A percentile compares a stretch with the other conserved stretches of the same genome.
Evolutionary conservation across 2,888 invertebrate genomes (phyloP).

Genomic region (Myopa tessellatipennis): DNA sequence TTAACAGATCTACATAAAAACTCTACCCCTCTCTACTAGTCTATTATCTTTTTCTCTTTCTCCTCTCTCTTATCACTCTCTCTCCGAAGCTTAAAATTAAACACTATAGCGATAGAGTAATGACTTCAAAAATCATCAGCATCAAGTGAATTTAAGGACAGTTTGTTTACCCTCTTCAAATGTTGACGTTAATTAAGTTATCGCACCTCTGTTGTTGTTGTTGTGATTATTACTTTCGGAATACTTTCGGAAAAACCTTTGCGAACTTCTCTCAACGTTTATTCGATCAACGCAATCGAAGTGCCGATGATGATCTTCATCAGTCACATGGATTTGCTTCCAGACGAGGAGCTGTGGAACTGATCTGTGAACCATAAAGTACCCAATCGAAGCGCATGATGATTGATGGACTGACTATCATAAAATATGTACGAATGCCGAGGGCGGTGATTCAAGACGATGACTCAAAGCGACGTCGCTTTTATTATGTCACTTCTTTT

Average conservation of each 20-base stretch:
- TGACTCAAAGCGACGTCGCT: neutral
- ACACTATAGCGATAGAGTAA: too few species aligned
- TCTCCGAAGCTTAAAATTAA: too few species aligned
- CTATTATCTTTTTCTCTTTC: too few species aligned
- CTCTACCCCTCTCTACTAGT: too few species aligned
- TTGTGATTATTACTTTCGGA: neutral
- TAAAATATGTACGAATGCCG: neutral
- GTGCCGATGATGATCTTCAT: neutral
- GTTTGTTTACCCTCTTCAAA: neutral
- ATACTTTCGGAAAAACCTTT: neutral
- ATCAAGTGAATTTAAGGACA: too few species aligned
- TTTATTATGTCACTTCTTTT: conserved; percentile 28
- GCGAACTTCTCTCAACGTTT: neutral
- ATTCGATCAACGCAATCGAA: too few species aligned
- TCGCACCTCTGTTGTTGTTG: neutral
- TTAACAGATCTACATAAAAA: too few species aligned
- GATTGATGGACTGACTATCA: conserved; percentile 6
- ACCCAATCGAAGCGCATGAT: conserved; percentile 7
- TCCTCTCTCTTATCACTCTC: too few species aligned
- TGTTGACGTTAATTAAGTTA: neutral
- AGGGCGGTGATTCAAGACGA: neutral
- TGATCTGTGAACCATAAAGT: neutral
- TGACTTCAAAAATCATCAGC: too few species aligned
- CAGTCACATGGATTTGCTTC: too few species aligned
- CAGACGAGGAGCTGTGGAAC: too few species aligned